phyloP scores from a whole-genome alignment of 2,113 vertebrate genomes.

The Labeo catla region DNA sequence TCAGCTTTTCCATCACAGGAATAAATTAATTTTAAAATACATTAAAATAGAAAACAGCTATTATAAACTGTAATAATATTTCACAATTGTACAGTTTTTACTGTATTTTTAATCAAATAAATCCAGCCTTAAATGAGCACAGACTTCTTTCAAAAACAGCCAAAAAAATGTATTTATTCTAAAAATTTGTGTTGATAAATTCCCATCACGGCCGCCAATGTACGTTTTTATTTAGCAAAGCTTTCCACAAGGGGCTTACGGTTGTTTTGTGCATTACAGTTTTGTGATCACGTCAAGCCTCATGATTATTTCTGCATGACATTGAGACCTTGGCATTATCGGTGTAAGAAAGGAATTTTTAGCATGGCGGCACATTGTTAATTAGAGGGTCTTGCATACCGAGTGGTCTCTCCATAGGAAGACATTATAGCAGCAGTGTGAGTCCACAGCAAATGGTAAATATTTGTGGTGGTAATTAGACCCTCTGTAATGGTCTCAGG shows the following conservation, averaged over 20 bases:
- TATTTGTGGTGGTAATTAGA: neutral
- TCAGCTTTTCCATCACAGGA: too few relatives aligned
- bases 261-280: neutral
- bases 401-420: neutral
- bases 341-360: neutral
- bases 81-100: too few relatives aligned
- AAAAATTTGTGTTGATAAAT: neutral
- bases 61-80: too few relatives aligned
- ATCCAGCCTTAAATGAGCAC: neutral
- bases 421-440: neutral
- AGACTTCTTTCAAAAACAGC: too few relatives aligned
- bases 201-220: neutral
- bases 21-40: too few relatives aligned
- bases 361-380: neutral
- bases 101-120: neutral
- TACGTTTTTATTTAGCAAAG: neutral
- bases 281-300: neutral
- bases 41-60: too few relatives aligned
- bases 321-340: constrained; percentile 19
- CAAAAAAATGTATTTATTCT: too few relatives aligned
- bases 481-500: neutral
- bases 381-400: constrained; percentile 15
- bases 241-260: neutral
- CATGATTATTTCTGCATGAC: neutral
- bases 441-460: neutral